Base-by-base conservation (phyloP, 2,113 vertebrate species). In the Serilophus lunatus region DNA sequence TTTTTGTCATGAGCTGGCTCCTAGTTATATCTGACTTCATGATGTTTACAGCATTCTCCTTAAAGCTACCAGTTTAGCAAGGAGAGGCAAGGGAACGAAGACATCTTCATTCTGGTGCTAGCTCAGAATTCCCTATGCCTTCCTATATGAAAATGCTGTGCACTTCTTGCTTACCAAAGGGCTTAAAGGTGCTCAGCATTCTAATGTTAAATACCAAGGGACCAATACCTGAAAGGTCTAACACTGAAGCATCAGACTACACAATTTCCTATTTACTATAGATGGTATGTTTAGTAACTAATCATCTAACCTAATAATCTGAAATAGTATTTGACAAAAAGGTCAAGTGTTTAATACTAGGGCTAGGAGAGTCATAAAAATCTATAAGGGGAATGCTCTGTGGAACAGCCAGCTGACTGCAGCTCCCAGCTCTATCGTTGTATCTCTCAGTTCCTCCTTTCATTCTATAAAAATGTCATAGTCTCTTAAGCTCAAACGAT, bases 251-350 rank as follows among this genome's bases (percentile, higher is more conserved):
- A 93, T 78, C 53, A 26, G 82, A 61, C 95, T 97, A 95, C 90
- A 86, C 81, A 92, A 94, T 97, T 98, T 97, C 80, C 93, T 98
- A 90, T 98, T 98, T 98, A 97, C 97, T 95, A 42, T 87, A 96
- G 97, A 96, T 87, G 95, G 77, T 98, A 90, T 98, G 96, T 97
- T 98, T 97, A 97, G 96, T 97, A 97, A 97, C 96, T 97, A 97
- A 98, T 97, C 97, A 96, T 95, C 82, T 96, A 97, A 91, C 90
- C 86, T 96, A 97, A 97, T 97, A 97, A 95, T 88, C 90, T 93
- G 87, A 96, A 98, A 96, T 66, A 96, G 75, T 92, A 96, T 97
- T 97, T 97, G 98, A 97, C 96, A 95, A 92, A 98, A 97, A 98
- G 98, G 97, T 97, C 97, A 97, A 98, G 56, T 97, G 92, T 96